phyloP scores from a whole-genome alignment of 2,113 vertebrate species.

The Geococcyx californianus region DNA sequence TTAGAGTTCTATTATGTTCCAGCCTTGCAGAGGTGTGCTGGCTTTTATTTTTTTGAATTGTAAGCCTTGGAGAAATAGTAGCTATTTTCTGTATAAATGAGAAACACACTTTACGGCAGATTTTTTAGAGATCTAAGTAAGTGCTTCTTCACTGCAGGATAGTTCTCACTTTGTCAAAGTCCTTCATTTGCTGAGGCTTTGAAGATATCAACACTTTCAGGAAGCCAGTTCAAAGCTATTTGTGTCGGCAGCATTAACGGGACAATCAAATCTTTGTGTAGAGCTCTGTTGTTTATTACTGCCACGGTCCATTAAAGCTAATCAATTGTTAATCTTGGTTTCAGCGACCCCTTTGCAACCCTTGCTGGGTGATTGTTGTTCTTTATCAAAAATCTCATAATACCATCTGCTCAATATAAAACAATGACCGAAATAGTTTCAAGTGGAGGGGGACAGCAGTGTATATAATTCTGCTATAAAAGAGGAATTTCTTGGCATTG shows the following conservation, averaged over 20 bases:
- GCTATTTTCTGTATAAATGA: not conserved
- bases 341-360: slow-evolving; percentile 71
- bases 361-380: slow-evolving; percentile 70
- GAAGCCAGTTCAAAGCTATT: slow-evolving; percentile 59
- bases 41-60: not conserved
- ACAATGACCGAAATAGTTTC: slow-evolving; percentile 26
- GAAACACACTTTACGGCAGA: not conserved
- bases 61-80: not conserved
- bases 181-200: not conserved
- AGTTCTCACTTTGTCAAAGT: slow-evolving; percentile 9
- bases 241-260: slow-evolving; percentile 68
- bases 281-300: slow-evolving; percentile 74
- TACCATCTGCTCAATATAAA: slow-evolving; percentile 69
- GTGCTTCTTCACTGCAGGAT: not conserved
- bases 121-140: not conserved
- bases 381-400: slow-evolving; percentile 75
- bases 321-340: slow-evolving; percentile 85
- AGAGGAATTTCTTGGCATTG: slow-evolving; percentile 27
- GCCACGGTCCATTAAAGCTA: slow-evolving; percentile 80
- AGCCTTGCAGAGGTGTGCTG: not conserved
- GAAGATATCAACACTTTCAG: slow-evolving; percentile 38
- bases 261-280: slow-evolving; percentile 73
- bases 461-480: slow-evolving; percentile 1
- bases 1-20: not conserved
- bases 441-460: not conserved